A percentile compares a stretch with the other conserved stretches of the same genome.
These are phyloP conservation scores for Muscicapa striata DNA, from an alignment of 2,797 vertebrate species.

Conservation along the genomic window DNA sequence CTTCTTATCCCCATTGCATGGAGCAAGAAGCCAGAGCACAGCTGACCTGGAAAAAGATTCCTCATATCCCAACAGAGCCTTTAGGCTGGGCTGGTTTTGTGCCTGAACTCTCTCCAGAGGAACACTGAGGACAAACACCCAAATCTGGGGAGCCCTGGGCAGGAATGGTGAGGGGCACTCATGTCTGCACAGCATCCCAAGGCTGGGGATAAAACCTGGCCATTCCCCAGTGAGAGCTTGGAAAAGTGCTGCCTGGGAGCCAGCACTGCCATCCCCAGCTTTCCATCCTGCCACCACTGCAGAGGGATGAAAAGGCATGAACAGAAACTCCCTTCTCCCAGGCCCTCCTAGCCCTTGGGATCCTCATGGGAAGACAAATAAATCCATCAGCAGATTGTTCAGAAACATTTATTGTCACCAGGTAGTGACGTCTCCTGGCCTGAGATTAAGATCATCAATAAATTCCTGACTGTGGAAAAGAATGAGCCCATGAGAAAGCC, in stretches of 20 bases:
- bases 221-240: background rate
- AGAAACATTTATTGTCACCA: slow-evolving; percentile 40
- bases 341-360: background rate
- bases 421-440: background rate
- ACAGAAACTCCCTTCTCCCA: background rate
- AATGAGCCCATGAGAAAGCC: slow-evolving; percentile 41
- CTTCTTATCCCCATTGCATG: background rate
- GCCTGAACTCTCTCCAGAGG: background rate
- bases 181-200: background rate
- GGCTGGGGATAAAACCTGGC: background rate
- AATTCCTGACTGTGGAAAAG: slow-evolving; percentile 58
- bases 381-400: slow-evolving; percentile 41
- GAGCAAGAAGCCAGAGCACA: background rate
- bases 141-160: background rate
- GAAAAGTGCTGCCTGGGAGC: background rate
- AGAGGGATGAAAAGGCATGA: background rate
- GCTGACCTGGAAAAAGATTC: background rate
- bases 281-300: background rate
- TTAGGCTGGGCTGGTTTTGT: background rate
- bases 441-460: slow-evolving; percentile 71
- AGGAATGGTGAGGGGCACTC: background rate
- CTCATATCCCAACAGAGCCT: background rate
- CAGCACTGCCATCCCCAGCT: background rate
- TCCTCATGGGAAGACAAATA: slow-evolving; percentile 32
- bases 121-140: background rate